Evolutionary conservation across 2,888 invertebrate species (phyloP), one percentile per base, ranked within the genome.

Genomic region (Incurvaria masculella): DNA sequence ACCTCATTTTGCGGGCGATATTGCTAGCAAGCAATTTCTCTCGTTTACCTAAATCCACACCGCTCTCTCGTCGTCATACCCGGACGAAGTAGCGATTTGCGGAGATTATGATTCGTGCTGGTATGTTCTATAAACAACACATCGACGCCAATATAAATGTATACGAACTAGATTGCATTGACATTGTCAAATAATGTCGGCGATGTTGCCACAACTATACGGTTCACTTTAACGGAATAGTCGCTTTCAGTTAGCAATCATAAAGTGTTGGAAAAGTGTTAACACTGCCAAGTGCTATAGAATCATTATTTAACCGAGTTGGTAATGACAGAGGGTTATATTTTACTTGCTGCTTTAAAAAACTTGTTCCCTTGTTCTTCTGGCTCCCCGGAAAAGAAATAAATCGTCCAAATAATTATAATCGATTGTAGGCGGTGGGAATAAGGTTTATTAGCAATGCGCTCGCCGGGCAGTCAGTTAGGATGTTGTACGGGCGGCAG

Each of bases 401-500:
- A 33, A 33, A 33, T 8, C 33, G 33, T 33, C 3, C 14, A 33
- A 8, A 33, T 23, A 33, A 33, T 33, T 33, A 33, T 33, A 33
- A 33, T 33, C 11, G 33, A 11, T 33, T 33, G 33, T 33, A 33
- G 33, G 6, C 8, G 33, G 33, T 14, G 33, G 33, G 33, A 33
- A 33, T 33, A 33, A 33, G 33, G 33, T 33, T 33, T 33, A 33
- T 33, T 14, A 8, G 33, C 33, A n/a, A n/a, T 14, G 14, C 33
- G 33, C 33, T 4, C 8, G 33, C 14, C n/a, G n/a, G 33, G 14
- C 14, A 4, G 33, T 33, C 33, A 11, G 33, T 33, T 33, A 33
- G 33, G 33, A 33, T 11, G 33, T 33, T 33, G 33, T 33, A n/a
- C 33, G 33, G 78, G 78, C 76, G 76, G 72, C 63, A 71, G 71